These are phyloP conservation scores for Paracentrotus lividus DNA, from an alignment of 53 echinoderm and acorn worm genomes.

Conservation along the genomic window DNA sequence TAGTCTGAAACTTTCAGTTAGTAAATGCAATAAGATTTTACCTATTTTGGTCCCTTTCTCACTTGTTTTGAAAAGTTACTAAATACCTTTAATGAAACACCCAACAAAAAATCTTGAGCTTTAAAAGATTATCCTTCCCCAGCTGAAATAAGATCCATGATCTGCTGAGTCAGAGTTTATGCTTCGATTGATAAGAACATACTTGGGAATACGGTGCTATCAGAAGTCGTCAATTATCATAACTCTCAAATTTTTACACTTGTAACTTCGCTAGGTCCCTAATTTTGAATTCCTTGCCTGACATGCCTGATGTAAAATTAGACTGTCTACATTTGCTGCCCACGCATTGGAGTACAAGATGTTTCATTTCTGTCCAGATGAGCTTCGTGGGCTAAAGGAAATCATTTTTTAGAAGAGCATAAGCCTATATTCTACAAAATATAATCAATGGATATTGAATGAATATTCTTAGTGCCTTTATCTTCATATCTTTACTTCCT, in stretches of 20 bases:
- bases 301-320: neutral
- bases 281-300: neutral
- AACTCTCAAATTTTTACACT: neutral
- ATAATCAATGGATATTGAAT: too few species aligned
- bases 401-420: too few species aligned
- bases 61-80: too few species aligned
- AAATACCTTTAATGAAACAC: neutral
- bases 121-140: neutral
- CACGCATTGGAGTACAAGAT: neutral
- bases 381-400: neutral
- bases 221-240: conserved; percentile 50
- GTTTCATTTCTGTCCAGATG: neutral
- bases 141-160: conserved; percentile 28
- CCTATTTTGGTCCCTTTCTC: too few species aligned
- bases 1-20: too few species aligned
- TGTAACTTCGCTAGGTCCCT: neutral
- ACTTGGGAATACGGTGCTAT: conserved; percentile 18
- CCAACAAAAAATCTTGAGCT: neutral
- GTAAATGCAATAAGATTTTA: too few species aligned
- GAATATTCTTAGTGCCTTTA: neutral
- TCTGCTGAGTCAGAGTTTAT: conserved; percentile 13
- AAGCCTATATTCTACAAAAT: too few species aligned
- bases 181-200: conserved; percentile 32
- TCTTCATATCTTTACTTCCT: neutral
- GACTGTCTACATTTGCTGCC: neutral